Conservation (phyloP, 2,113 vertebrate species). For the Lichenostomus cassidix region DNA sequence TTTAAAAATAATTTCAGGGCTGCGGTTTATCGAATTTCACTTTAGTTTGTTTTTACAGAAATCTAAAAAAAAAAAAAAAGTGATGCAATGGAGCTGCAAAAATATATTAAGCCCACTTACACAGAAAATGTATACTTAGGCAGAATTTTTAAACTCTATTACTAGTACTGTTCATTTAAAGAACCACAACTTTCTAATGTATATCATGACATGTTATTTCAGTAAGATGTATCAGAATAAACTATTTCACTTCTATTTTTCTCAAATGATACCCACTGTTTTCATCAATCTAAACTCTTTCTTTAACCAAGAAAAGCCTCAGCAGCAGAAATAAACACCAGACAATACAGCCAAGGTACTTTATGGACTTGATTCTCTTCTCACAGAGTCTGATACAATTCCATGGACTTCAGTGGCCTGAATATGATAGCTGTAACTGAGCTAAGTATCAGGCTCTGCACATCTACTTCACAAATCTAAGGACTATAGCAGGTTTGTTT, state of each 20-base stretch:
- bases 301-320: not conserved
- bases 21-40: conserved; percentile 50
- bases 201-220: not conserved
- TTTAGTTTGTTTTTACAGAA: conserved; percentile 65
- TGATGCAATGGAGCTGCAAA: not conserved
- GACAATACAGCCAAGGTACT: not conserved
- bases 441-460: not conserved
- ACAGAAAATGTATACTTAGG: not conserved
- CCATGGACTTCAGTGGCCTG: not conserved
- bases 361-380: not conserved
- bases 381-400: not conserved
- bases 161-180: not conserved
- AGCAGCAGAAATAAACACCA: not conserved
- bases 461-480: not conserved
- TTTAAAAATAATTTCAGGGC: conserved; percentile 69
- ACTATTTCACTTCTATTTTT: not conserved
- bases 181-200: not conserved
- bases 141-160: conserved; percentile 4
- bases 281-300: not conserved
- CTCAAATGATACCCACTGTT: not conserved
- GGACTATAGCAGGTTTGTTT: not conserved
- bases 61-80: conserved; percentile 6
- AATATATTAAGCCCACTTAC: conserved; percentile 10
- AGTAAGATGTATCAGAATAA: not conserved
- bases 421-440: not conserved